Evolutionary conservation across 2,113 vertebrate genomes (phyloP).

Genomic region (Microcebus griseorufus): DNA sequence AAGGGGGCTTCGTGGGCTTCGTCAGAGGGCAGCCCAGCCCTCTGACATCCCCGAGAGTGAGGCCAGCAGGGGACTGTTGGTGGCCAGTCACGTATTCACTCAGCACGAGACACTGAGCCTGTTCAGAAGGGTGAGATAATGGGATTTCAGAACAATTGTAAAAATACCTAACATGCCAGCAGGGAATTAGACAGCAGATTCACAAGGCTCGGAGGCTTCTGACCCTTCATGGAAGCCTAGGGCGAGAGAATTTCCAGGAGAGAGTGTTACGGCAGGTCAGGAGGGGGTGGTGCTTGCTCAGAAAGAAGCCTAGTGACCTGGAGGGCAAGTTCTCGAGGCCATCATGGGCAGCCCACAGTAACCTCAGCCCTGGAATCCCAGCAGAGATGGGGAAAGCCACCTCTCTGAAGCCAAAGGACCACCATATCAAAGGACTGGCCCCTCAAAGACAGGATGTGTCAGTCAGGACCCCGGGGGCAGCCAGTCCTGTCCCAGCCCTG

Average conservation of each 20-base stretch:
- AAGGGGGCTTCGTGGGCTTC: background rate
- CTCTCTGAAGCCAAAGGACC: background rate
- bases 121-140: conserved; percentile 45
- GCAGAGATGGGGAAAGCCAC: background rate
- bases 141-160: conserved; percentile 62
- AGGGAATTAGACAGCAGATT: conserved; percentile 26
- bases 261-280: background rate
- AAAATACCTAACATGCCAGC: conserved; percentile 56
- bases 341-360: background rate
- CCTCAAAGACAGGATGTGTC: background rate
- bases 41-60: background rate
- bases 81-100: conserved; percentile 43
- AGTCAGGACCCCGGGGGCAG: background rate
- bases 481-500: background rate
- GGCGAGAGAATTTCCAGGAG: background rate
- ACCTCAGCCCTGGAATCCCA: background rate
- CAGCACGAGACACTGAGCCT: background rate
- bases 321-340: background rate
- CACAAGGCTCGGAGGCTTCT: background rate
- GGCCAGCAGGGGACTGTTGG: background rate
- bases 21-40: background rate
- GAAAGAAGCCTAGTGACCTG: background rate
- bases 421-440: background rate
- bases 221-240: background rate
- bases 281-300: background rate